Base-by-base conservation (phyloP, 2,888 invertebrate species). In the Drosophila dives region DNA sequence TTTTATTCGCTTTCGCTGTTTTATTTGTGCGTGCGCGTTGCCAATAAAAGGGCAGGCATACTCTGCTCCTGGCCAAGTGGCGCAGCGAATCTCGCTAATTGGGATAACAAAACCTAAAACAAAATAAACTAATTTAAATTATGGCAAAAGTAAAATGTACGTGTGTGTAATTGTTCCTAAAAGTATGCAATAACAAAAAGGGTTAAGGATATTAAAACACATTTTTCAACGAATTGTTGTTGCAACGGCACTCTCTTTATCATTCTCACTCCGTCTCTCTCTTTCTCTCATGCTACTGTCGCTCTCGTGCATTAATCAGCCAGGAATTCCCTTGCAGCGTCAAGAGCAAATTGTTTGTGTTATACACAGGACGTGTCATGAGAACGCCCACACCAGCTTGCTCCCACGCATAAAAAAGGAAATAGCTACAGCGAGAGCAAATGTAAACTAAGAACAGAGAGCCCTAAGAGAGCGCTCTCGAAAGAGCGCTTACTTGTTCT, bases 21-120 rank as follows among this genome's bases (percentile, higher is more conserved):
- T 78, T 85, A 85, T 82, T 85, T 86, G 84, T 85, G 86, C 86
- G 84, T 85, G 86, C 84, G 86, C 84, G 84, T 86, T 86, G 86
- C 82, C 84, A 85, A 85, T 85, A 86, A 85, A 84, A 84, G 86
- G 84, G 86, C 84, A 86, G 84, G 85, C 85, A 77, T 56, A 29
- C 54, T 78, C 70, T 70, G 85, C 80, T 81, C 74, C 74, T 79
- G 74, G 76, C 79, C 64, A 79, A 77, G 72, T 75, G 76, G 80
- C 83, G 79, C 66, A 82, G 79, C 83, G 66, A 70, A 80, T 77
- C 78, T 77, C 63, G 74, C 72, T 77, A 64, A 72, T 75, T 85
- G 85, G 83, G 81, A 85, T 86, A 83, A 81, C 74, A 77, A 65
- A 70, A 23, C 45, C 45, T 20, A 63, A 55, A 49, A 38, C 50